phyloP scores from a whole-genome alignment of 2,888 invertebrate species.

The Zele albiditarsus region DNA sequence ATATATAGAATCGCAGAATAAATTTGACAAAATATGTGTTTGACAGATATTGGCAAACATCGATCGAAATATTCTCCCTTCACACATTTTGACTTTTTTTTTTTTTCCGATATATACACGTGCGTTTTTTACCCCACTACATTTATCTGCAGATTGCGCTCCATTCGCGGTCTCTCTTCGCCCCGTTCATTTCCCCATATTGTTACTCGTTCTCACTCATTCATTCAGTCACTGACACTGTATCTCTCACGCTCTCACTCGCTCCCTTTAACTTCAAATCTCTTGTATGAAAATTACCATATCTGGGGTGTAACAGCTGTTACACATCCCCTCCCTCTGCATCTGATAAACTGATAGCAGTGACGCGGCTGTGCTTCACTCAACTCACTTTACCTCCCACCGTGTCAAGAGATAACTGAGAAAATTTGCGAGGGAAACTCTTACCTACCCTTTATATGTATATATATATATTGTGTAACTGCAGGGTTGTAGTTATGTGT shows the following conservation, averaged over 20 bases:
- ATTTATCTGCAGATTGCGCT: slow-evolving; percentile 38
- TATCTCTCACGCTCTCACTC: neutral
- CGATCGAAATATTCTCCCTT: slow-evolving; percentile 50
- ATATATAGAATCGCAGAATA: slow-evolving; percentile 57
- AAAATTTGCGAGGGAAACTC: slow-evolving; percentile 15
- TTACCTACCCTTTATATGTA: neutral
- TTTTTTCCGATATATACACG: slow-evolving; percentile 37
- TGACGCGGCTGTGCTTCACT: slow-evolving; percentile 55
- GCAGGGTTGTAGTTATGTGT: neutral
- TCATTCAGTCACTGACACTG: neutral
- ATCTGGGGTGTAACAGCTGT: slow-evolving; percentile 68
- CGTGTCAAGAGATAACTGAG: slow-evolving; percentile 4
- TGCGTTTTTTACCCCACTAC: slow-evolving; percentile 33
- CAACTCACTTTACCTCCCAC: slow-evolving; percentile 23
- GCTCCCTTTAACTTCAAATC: slow-evolving; percentile 44
- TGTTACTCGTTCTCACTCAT: slow-evolving; percentile 31
- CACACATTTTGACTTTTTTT: slow-evolving; percentile 40
- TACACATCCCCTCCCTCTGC: slow-evolving; percentile 55
- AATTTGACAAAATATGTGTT: slow-evolving; percentile 69
- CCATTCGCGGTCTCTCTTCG: slow-evolving; percentile 20
- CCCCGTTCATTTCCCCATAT: slow-evolving; percentile 19
- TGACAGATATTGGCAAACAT: slow-evolving; percentile 68
- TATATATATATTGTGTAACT: slow-evolving; percentile 8
- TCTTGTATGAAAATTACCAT: slow-evolving; percentile 66
- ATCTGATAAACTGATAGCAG: slow-evolving; percentile 71